These are phyloP conservation scores for Alfaro cultratus DNA, from an alignment of 2,797 vertebrate genomes.

Conservation along the genomic window DNA sequence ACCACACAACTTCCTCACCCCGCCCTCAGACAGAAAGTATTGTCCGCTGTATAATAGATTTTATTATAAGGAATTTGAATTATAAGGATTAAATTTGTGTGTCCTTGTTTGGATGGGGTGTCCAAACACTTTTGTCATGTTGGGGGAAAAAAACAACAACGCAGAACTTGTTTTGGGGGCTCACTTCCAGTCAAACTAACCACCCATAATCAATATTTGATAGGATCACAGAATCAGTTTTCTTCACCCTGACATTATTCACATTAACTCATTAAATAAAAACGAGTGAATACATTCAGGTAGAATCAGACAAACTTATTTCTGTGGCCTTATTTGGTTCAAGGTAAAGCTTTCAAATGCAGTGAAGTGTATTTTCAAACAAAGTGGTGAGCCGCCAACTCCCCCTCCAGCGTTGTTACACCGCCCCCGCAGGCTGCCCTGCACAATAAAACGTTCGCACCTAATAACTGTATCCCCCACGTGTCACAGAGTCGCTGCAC, in stretches of 20 bases:
- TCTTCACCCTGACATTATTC: too few relatives aligned
- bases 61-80: not conserved
- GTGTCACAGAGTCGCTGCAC: constrained; percentile 53
- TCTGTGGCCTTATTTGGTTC: not conserved
- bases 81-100: too few relatives aligned
- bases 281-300: not conserved
- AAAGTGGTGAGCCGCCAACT: not conserved
- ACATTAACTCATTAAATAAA: not conserved
- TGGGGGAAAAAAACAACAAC: too few relatives aligned
- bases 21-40: too few relatives aligned
- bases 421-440: constrained; percentile 32
- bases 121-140: too few relatives aligned
- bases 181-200: not conserved
- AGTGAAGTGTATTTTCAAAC: not conserved
- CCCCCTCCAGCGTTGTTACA: not conserved
- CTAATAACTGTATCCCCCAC: constrained; percentile 41
- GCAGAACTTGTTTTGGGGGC: too few relatives aligned
- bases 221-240: too few relatives aligned
- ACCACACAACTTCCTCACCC: not conserved
- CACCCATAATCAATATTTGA: not conserved
- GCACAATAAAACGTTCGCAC: accelerated
- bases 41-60: not conserved
- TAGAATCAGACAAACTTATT: not conserved
- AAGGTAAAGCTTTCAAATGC: not conserved
- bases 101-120: too few relatives aligned